phyloP scores from a whole-genome alignment of 2,797 vertebrate species.

The Premnoplex brunnescens region DNA sequence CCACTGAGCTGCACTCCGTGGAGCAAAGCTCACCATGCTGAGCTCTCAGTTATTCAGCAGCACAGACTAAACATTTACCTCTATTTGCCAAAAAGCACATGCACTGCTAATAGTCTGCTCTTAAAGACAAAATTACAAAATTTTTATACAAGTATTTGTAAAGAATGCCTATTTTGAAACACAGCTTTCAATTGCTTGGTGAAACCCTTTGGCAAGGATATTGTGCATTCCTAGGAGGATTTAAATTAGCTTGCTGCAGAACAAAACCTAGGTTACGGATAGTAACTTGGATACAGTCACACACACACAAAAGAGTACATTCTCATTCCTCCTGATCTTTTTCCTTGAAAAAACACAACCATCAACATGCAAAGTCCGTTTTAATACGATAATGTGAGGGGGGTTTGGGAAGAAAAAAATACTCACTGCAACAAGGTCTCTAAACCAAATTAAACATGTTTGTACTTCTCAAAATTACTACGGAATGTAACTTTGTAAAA shows the following conservation, averaged over 20 bases:
- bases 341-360: conserved; percentile 24
- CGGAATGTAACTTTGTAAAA: not conserved
- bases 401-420: not conserved
- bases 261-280: conserved; percentile 69
- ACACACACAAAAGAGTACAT: conserved; percentile 7
- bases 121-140: conserved; percentile 64
- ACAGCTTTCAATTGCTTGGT: conserved; percentile 68
- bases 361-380: conserved; percentile 12
- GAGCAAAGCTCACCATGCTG: not conserved
- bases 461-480: not conserved
- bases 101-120: not conserved
- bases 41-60: conserved; percentile 3
- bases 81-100: conserved; percentile 31
- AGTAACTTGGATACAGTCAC: conserved; percentile 69
- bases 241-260: conserved; percentile 66
- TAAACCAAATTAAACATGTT: not conserved
- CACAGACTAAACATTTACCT: conserved; percentile 46
- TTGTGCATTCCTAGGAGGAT: conserved; percentile 75
- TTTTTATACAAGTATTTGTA: conserved; percentile 65
- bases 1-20: not conserved
- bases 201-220: conserved; percentile 72
- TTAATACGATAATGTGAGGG: not conserved
- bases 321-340: conserved; percentile 16
- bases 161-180: conserved; percentile 69
- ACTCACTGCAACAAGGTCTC: not conserved